phyloP scores from a whole-genome alignment of 2,113 vertebrate genomes.

The Mustela nigripes region DNA sequence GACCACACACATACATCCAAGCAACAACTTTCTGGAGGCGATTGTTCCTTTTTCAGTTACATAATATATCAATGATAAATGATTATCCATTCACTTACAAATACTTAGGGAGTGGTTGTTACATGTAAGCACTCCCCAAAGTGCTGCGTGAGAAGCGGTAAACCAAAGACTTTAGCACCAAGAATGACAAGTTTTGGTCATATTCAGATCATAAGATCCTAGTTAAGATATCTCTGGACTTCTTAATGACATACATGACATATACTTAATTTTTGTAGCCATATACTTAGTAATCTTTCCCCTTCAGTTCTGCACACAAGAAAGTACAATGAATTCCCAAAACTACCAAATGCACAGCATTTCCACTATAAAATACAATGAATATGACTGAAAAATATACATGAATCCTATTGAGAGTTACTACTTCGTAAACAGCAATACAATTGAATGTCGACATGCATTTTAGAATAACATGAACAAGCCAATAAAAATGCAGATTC shows the following conservation, averaged over 20 bases:
- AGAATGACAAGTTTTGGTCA: neutral
- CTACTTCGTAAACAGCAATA: neutral
- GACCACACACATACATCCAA: too few relatives aligned
- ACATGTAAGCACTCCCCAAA: neutral
- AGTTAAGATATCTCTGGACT: neutral
- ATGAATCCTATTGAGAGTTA: neutral
- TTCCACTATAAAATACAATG: neutral
- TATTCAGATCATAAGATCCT: neutral
- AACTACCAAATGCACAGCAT: neutral
- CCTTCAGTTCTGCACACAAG: neutral
- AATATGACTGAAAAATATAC: neutral
- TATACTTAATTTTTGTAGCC: neutral
- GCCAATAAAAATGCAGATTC: neutral
- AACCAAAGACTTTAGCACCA: neutral
- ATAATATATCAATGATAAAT: neutral
- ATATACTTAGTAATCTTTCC: neutral
- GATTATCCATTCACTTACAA: neutral
- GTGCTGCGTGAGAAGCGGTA: neutral
- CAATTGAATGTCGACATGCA: neutral
- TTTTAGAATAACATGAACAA: neutral
- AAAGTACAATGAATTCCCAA: neutral
- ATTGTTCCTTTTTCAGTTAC: neutral
- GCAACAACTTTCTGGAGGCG: neutral
- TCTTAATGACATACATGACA: neutral
- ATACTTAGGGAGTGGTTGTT: neutral